Percentiles rank a stretch among this genome's conserved stretches.
phyloP scores from a whole-genome alignment of 1,140 invertebrate species.

The Brachionus sp. region DNA sequence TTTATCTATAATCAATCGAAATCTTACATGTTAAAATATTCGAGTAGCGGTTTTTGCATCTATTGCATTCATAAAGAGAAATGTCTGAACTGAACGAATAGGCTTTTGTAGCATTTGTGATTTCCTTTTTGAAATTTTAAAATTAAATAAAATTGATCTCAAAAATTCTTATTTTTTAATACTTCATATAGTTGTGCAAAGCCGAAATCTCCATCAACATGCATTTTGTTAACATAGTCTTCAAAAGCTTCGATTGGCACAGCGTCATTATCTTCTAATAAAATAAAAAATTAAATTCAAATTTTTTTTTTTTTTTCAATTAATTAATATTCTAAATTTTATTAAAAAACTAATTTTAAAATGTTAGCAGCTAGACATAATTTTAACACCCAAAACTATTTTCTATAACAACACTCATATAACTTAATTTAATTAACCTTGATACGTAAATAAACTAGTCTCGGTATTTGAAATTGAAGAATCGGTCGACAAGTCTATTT shows the following conservation, averaged over 20 bases:
- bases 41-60: conserved; percentile 96
- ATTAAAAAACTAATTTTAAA: neutral
- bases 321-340: neutral
- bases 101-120: conserved; percentile 27
- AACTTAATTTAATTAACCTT: conserved; percentile 21
- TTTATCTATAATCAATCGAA: neutral
- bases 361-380: neutral
- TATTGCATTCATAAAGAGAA: conserved; percentile 65
- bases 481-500: neutral
- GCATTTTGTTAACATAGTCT: conserved; percentile 38
- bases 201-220: conserved; percentile 39
- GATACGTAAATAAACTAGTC: conserved; percentile 25
- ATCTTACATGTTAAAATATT: conserved; percentile 91
- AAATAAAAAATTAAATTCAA: neutral
- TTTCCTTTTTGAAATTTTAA: neutral
- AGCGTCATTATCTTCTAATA: conserved; percentile 33
- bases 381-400: neutral
- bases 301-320: neutral
- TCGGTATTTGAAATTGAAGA: neutral
- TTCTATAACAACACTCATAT: conserved; percentile 19
- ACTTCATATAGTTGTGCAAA: conserved; percentile 45
- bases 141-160: neutral
- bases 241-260: conserved; percentile 23
- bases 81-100: conserved; percentile 27
- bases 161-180: neutral